Percentiles rank a stretch among this genome's conserved stretches.
phyloP scores from a whole-genome alignment of 1,140 invertebrate species.

The Achroia grisella region DNA sequence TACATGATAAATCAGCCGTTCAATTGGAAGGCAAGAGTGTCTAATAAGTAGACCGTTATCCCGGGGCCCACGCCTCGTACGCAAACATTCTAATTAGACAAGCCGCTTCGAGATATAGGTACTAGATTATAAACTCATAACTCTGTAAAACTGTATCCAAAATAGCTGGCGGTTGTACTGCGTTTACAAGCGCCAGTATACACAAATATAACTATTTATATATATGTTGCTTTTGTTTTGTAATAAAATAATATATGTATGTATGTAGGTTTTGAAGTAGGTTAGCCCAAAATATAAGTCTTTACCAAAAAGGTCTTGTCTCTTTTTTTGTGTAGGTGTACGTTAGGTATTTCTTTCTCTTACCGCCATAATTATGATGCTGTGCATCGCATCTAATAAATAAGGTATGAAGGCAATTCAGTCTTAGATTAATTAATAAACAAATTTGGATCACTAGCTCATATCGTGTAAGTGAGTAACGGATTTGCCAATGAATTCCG shows the following conservation, averaged over 20 bases:
- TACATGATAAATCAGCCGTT: conserved; percentile 27
- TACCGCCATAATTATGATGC: not conserved
- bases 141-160: not conserved
- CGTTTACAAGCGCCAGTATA: no score
- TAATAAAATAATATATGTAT: no score
- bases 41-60: conserved; percentile 46
- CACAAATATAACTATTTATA: no score
- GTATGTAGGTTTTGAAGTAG: no score
- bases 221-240: no score
- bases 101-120: conserved; percentile 20
- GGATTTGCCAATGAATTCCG: conserved; percentile 35
- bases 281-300: no score
- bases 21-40: conserved; percentile 24
- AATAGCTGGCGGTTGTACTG: not conserved
- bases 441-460: conserved; percentile 27
- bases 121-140: not conserved
- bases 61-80: conserved; percentile 19
- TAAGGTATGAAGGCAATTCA: no score
- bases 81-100: conserved; percentile 41
- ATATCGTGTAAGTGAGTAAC: conserved; percentile 33
- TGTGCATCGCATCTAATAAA: no score
- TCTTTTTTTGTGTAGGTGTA: no score
- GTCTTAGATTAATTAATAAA: conserved; percentile 9
- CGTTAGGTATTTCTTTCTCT: no score
- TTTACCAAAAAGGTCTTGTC: no score